A percentile compares a stretch with the other conserved stretches of the same genome.
These are phyloP conservation scores for Automeris io DNA, from an alignment of 2,888 invertebrate species.

Conservation along the genomic window DNA sequence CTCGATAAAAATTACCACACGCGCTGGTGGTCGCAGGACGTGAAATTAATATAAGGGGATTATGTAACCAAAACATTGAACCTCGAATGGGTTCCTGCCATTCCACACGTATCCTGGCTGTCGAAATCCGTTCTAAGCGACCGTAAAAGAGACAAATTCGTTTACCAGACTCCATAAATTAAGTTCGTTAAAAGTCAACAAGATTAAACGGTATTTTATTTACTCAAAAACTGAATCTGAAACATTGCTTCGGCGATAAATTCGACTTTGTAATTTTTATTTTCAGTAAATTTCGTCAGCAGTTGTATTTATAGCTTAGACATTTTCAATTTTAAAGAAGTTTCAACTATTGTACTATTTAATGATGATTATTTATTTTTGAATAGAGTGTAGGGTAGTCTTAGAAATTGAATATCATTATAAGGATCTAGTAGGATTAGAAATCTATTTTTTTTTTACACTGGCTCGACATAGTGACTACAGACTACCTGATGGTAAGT, in stretches of 20 bases:
- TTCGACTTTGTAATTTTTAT: constrained; percentile 30
- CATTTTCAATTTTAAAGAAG: constrained; percentile 43
- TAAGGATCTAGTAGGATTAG: too few relatives aligned
- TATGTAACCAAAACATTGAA: constrained; percentile 51
- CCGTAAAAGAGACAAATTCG: constrained; percentile 63
- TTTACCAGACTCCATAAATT: constrained; percentile 43
- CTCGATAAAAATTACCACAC: constrained; percentile 27
- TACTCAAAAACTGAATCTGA: constrained; percentile 42
- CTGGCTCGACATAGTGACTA: too few relatives aligned
- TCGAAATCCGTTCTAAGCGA: constrained; percentile 42
- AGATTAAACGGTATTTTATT: constrained; percentile 34
- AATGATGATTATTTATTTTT: constrained; percentile 8
- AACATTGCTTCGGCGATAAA: constrained; percentile 29
- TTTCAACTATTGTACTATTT: constrained; percentile 36
- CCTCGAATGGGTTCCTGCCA: constrained; percentile 30
- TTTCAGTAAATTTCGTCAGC: constrained; percentile 38
- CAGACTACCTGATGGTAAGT: too few relatives aligned
- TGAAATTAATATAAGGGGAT: constrained; percentile 46
- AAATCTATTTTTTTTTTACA: too few relatives aligned
- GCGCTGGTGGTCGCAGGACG: constrained; percentile 19
- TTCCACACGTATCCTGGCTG: constrained; percentile 36
- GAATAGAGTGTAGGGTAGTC: too few relatives aligned
- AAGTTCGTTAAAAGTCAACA: constrained; percentile 59
- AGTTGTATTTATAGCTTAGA: constrained; percentile 38
- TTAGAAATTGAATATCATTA: too few relatives aligned